A percentile compares a stretch with the other conserved stretches of the same genome.
phyloP scores from a whole-genome alignment of 2,888 invertebrate genomes.

The Cordilura impudica region DNA sequence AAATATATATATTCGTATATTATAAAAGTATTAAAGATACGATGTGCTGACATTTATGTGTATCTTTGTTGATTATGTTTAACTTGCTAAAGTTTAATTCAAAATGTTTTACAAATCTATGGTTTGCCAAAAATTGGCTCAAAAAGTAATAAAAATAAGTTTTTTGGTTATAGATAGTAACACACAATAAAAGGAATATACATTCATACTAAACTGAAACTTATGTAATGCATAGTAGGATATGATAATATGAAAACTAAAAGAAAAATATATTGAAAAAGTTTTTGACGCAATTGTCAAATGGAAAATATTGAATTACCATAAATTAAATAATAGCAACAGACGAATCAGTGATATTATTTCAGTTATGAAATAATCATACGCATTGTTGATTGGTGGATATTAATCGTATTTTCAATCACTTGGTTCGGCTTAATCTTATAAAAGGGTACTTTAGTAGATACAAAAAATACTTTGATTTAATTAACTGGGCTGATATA shows the following conservation, averaged over 20 bases:
- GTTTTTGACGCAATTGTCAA: neutral
- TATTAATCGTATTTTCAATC: too few species aligned
- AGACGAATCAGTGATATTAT: too few species aligned
- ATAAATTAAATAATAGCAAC: too few species aligned
- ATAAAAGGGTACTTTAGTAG: too few species aligned
- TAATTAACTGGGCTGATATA: too few species aligned
- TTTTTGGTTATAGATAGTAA: neutral
- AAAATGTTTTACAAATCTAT: constrained; percentile 2
- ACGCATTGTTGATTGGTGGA: too few species aligned
- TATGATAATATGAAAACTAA: neutral
- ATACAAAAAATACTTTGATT: too few species aligned
- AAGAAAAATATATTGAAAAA: neutral
- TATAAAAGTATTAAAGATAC: too few species aligned
- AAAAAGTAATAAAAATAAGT: constrained; percentile 8
- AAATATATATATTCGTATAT: too few species aligned
- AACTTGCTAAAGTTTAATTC: neutral
- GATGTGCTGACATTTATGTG: neutral
- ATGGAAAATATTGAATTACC: too few species aligned
- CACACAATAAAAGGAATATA: neutral
- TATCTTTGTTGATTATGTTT: neutral
- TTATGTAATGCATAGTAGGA: neutral
- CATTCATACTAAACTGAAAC: constrained; percentile 7
- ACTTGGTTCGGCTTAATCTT: too few species aligned
- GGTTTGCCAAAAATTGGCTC: neutral
- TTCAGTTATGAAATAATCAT: too few species aligned